Evolutionary conservation across 2,797 vertebrate genomes (phyloP).

Genomic region (Sebastes matsubarae): DNA sequence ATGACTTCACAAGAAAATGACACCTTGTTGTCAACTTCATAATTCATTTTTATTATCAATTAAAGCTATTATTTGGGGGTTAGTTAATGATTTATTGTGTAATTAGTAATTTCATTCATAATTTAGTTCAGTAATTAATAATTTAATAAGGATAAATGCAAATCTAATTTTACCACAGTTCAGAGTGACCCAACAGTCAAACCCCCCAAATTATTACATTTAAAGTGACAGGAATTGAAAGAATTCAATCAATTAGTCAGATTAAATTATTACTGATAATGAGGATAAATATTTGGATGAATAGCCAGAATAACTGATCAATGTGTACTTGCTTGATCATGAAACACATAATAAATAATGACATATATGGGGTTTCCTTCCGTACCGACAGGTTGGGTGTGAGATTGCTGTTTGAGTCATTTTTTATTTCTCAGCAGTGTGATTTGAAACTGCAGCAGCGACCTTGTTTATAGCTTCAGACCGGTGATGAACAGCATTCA

Average conservation of each 20-base stretch:
- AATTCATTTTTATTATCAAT: background rate
- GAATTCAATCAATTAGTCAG: background rate
- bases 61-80: background rate
- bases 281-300: background rate
- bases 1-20: background rate
- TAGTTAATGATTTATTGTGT: background rate
- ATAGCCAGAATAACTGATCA: background rate
- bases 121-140: background rate
- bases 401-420: slow-evolving; percentile 37
- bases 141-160: background rate
- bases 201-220: background rate
- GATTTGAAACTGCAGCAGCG: slow-evolving; percentile 35
- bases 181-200: background rate
- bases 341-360: background rate
- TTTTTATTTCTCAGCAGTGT: slow-evolving; percentile 1
- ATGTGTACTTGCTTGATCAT: background rate
- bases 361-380: slow-evolving; percentile 17
- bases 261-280: background rate
- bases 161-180: background rate
- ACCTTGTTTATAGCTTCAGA: slow-evolving; percentile 23
- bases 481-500: slow-evolving; percentile 1
- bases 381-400: slow-evolving; percentile 4
- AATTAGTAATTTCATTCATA: slow-evolving; percentile 3
- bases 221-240: background rate
- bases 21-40: background rate